Evolutionary conservation across 2,797 vertebrate species (phyloP), one percentile per base, ranked within the genome.

Genomic region (Chelmon rostratus): DNA sequence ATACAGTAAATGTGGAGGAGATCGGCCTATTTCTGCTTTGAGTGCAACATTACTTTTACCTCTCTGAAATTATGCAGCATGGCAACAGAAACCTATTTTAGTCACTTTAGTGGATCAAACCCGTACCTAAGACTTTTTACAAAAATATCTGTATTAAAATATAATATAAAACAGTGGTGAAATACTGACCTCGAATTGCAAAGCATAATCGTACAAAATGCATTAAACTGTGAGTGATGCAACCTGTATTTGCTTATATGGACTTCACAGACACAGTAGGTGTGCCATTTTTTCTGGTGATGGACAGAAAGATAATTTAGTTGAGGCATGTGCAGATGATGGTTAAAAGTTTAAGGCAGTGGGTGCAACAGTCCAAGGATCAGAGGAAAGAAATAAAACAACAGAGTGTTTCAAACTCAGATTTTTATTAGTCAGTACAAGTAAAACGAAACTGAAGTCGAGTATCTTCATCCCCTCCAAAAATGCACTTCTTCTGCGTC

Each of bases 381-480:
- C 79, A 89, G 44, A 76, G 71, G 74, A 82, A 86, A 87, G 58
- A 82, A 86, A 11, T 11, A 91, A 85, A 77, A 88, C 89, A 67
- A 93, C 89, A 93, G 86, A 74, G 5, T 46, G 87, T 94, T 93
- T 94, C 76, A 94, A 95, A 95, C 89, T 92, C 84, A 95, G 86
- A 87, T 86, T 90, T 95, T 96, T 96, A 96, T 96, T 96, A 82
- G 82, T 92, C 92, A 95, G 91, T 93, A 95, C 94, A 96, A 88
- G 85, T 91, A 91, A 93, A 94, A 93, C 31, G 83, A 91, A 92
- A 90, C 69, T 88, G 87, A 85, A 84, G 90, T 82, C 59, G 89
- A 87, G 73, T 75, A 86, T 92, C 92, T 92, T 92, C 93, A 75
- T 82, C 82, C 71, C 73, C 78, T 84, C 81, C 87, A 88, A 91